These are phyloP conservation scores for Acrocephalus scirpaceus DNA, from an alignment of 2,797 vertebrate species.

Conservation along the genomic window DNA sequence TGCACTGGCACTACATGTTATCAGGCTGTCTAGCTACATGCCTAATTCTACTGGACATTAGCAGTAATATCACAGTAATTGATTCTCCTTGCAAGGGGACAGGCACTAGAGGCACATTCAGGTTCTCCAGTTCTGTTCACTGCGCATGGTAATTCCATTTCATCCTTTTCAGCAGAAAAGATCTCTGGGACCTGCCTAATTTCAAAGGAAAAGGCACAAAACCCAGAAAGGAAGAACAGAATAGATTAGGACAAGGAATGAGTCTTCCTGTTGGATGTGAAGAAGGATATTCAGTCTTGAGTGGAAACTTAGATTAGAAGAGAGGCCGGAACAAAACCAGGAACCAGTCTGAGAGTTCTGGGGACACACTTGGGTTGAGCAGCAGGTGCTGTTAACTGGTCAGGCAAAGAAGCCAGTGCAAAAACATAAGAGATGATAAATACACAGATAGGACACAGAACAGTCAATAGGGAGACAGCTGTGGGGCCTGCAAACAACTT, in stretches of 20 bases:
- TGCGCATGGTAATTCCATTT: not conserved
- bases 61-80: not conserved
- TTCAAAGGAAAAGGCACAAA: not conserved
- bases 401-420: not conserved
- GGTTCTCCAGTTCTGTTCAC: not conserved
- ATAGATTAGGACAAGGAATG: not conserved
- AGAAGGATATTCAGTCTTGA: not conserved
- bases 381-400: not conserved
- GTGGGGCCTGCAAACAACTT: not conserved
- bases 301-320: not conserved
- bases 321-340: not conserved
- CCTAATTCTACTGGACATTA: not conserved
- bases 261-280: not conserved
- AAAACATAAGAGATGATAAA: not conserved
- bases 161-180: not conserved
- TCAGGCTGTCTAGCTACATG: not conserved
- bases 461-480: not conserved
- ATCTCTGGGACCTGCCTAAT: not conserved
- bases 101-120: not conserved
- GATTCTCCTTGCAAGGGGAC: not conserved
- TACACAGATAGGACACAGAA: accelerated
- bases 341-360: not conserved
- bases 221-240: not conserved
- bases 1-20: not conserved
- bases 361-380: not conserved